A percentile compares a stretch with the other conserved stretches of the same genome.
Evolutionary conservation across 1,140 invertebrate species (phyloP).

Genomic region (Drosophila tsacasi): DNA sequence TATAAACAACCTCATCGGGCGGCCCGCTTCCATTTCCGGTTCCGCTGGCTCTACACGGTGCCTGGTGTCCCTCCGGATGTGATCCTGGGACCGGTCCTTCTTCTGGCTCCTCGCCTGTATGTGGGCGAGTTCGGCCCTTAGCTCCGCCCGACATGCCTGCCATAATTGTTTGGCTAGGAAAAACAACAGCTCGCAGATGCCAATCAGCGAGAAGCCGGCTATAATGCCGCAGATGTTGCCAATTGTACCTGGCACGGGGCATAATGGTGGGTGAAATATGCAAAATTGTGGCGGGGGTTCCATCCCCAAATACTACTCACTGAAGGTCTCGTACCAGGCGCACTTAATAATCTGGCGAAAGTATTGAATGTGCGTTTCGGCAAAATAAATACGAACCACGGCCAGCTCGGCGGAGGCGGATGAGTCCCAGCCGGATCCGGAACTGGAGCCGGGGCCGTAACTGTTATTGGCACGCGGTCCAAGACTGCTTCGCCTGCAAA

Average conservation of each 20-base stretch:
- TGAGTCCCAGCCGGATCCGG: slow-evolving; percentile 24
- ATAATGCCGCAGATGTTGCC: slow-evolving; percentile 84
- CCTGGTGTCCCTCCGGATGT: slow-evolving; percentile 21
- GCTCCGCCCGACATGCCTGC: slow-evolving; percentile 65
- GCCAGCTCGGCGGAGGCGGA: slow-evolving; percentile 47
- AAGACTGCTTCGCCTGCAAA: slow-evolving; percentile 63
- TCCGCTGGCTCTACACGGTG: slow-evolving; percentile 44
- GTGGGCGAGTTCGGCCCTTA: slow-evolving; percentile 49
- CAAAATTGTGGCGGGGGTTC: slow-evolving; percentile 28
- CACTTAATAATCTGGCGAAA: slow-evolving; percentile 81
- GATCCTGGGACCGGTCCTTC: slow-evolving; percentile 1
- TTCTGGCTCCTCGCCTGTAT: slow-evolving; percentile 24
- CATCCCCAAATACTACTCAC: slow-evolving; percentile 56
- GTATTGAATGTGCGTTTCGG: slow-evolving; percentile 81
- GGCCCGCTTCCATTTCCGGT: slow-evolving; percentile 33
- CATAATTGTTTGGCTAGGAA: slow-evolving; percentile 82
- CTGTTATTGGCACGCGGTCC: slow-evolving; percentile 45
- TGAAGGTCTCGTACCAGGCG: slow-evolving; percentile 77
- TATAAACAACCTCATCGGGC: slow-evolving; percentile 58
- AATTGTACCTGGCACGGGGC: slow-evolving; percentile 69
- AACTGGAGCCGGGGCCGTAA: slow-evolving; percentile 28
- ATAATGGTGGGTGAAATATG: slow-evolving; percentile 30
- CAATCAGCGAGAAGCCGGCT: slow-evolving; percentile 83
- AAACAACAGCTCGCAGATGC: slow-evolving; percentile 80
- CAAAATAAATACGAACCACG: slow-evolving; percentile 76